Evolutionary conservation across 2,888 invertebrate species (phyloP).

Genomic region (Drosophila neotestacea): DNA sequence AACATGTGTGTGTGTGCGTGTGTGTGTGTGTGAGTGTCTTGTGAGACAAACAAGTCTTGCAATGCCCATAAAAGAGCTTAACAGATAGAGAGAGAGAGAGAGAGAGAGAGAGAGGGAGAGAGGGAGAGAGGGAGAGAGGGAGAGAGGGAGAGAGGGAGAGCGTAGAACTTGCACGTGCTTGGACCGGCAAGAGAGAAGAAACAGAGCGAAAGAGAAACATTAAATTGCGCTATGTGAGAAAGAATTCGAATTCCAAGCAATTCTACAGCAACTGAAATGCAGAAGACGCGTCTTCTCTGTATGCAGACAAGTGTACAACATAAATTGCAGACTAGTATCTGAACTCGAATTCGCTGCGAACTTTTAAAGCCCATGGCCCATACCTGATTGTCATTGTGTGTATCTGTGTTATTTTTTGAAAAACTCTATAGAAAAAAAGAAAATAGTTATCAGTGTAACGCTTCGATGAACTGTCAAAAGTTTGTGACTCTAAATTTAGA

Average conservation of each 20-base stretch:
- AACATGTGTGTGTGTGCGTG: conserved; percentile 9
- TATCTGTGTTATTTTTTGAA: neutral
- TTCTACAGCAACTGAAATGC: conserved; percentile 15
- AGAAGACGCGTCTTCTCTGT: conserved; percentile 26
- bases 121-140: conserved; percentile 1
- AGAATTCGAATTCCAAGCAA: conserved; percentile 27
- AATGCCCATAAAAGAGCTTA: conserved; percentile 39
- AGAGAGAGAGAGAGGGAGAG: conserved; percentile 3
- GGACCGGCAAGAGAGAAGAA: conserved; percentile 5
- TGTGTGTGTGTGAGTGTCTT: conserved; percentile 14
- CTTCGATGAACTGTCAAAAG: conserved; percentile 53
- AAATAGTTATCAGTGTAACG: conserved; percentile 53
- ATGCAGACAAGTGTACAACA: conserved; percentile 32
- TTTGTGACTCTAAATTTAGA: conserved; percentile 38
- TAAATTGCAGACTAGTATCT: conserved; percentile 24
- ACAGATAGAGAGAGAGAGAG: neutral
- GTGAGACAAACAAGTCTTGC: conserved; percentile 56
- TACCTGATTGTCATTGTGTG: neutral
- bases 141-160: conserved; percentile 16
- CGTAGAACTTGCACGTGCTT: conserved; percentile 52
- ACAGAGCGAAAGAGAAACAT: neutral
- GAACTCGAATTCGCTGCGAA: conserved; percentile 19
- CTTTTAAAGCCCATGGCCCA: conserved; percentile 15
- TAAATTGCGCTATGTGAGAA: conserved; percentile 10
- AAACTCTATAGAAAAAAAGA: neutral